Evolutionary conservation across 2,113 vertebrate genomes (phyloP), one percentile per base, ranked within the genome.

Genomic region (Speoplatyrhinus poulsoni): DNA sequence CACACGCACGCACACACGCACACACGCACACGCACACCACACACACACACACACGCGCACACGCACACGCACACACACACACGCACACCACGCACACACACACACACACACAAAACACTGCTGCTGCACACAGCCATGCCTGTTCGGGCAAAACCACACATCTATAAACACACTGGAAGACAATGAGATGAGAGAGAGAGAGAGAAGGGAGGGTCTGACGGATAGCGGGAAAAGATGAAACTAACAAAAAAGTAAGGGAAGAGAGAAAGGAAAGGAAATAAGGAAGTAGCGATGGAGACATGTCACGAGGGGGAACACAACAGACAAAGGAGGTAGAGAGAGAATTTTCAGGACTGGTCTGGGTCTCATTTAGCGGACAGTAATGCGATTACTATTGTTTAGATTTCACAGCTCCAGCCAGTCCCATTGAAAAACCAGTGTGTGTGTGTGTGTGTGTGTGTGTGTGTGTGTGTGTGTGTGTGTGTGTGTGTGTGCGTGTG

Each of bases 351-450:
- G 80, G 81, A 76, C 81, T 71, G 69, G 82, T 89, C 89, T 92
- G 90, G 85, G 81, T 91, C 89, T 87, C 85, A 89, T 92, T 93
- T 92, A 59, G 88, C 76, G 87, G 84, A 90, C 64, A 83, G 86
- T 93, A 92, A 93, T 93, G 87, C 15, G 88, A 91, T 93, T 93
- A 92, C 85, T 82, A 89, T 88, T 92, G 91, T 93, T 93, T 93
- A 92, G 84, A 85, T 92, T 93, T 92, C 88, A 90, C 86, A 91
- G 89, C 85, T 91, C 82, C 74, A 89, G 82, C 81, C 87, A 86
- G 82, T 77, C 85, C 76, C 32, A 81, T 82, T 69, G 83, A 88
- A 89, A 74, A 83, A 62, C 55, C 72, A 60, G 36, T 67, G 70
- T 47, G 70, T 54, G 57, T 71, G 60, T 60, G 53, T 56, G 49